Percentiles rank a stretch among this genome's conserved stretches.
Conservation (phyloP, 2,888 invertebrate species). For the Pelosia muscerda region DNA sequence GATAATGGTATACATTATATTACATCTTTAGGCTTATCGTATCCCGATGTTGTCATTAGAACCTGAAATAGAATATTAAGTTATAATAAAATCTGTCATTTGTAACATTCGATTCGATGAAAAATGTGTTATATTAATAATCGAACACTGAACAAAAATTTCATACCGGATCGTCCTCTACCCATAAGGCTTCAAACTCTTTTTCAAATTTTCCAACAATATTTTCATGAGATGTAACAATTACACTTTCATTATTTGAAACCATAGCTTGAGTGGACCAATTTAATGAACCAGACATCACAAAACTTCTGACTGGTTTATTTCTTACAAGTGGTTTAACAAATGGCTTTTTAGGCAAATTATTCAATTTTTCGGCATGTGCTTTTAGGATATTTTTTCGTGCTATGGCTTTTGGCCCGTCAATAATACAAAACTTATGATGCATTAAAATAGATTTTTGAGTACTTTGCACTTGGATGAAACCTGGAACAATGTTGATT, state of each 20-base stretch:
- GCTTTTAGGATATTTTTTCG: constrained; percentile 73
- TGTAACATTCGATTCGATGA: background rate
- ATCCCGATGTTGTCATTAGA: constrained; percentile 41
- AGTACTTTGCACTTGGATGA: constrained; percentile 81
- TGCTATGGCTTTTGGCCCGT: constrained; percentile 83
- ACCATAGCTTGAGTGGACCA: constrained; percentile 91
- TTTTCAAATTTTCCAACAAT: constrained; percentile 85
- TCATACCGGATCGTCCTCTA: constrained; percentile 77
- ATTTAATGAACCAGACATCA: constrained; percentile 91
- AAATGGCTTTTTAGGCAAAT: constrained; percentile 61
- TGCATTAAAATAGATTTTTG: constrained; percentile 90
- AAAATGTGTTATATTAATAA: background rate
- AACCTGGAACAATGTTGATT: constrained; percentile 65
- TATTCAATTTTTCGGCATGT: constrained; percentile 78
- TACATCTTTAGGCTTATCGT: background rate
- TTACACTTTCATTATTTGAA: constrained; percentile 90
- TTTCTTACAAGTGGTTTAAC: constrained; percentile 58
- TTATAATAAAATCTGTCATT: background rate
- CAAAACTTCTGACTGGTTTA: constrained; percentile 73
- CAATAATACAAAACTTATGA: constrained; percentile 92
- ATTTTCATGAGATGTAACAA: constrained; percentile 87
- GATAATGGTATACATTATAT: constrained; percentile 20
- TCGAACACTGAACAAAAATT: background rate
- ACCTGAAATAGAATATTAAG: constrained; percentile 60
- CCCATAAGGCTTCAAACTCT: constrained; percentile 89